These are phyloP conservation scores for Odontocerum albicorne DNA, from an alignment of 2,888 invertebrate species.

Conservation along the genomic window DNA sequence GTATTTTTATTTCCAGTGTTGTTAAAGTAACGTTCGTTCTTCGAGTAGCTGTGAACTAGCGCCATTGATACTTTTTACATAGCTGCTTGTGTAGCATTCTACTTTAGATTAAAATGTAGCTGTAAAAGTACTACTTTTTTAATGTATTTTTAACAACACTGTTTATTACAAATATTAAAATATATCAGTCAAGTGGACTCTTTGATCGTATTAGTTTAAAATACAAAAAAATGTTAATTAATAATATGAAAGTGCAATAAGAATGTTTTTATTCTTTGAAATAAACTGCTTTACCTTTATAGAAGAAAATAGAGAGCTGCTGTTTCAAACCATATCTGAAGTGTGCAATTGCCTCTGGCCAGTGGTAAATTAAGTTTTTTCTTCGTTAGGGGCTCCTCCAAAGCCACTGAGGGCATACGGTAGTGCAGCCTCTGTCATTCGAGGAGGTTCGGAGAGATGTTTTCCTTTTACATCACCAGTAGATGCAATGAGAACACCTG, in stretches of 20 bases:
- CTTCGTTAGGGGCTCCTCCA: constrained; percentile 48
- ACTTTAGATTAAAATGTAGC: too few species aligned
- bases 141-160: too few species aligned
- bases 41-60: too few species aligned
- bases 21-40: too few species aligned
- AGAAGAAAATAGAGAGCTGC: neutral
- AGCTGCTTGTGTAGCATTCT: too few species aligned
- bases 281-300: neutral
- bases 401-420: constrained; percentile 52
- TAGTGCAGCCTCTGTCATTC: constrained; percentile 39
- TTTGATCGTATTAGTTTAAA: too few species aligned
- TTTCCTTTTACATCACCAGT: constrained; percentile 32
- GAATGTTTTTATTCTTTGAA: neutral
- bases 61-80: too few species aligned
- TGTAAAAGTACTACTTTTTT: too few species aligned
- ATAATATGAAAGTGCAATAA: neutral
- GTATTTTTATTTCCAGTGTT: too few species aligned
- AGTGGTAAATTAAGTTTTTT: constrained; percentile 11
- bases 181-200: too few species aligned
- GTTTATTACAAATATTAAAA: too few species aligned
- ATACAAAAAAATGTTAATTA: too few species aligned
- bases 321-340: neutral
- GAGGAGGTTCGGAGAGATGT: constrained; percentile 40
- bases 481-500: constrained; percentile 40
- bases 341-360: neutral